Percentiles rank a stretch among this genome's conserved stretches.
These are phyloP conservation scores for Thamnophis sirtalis DNA, from an alignment of 2,113 vertebrate species.

Conservation along the genomic window DNA sequence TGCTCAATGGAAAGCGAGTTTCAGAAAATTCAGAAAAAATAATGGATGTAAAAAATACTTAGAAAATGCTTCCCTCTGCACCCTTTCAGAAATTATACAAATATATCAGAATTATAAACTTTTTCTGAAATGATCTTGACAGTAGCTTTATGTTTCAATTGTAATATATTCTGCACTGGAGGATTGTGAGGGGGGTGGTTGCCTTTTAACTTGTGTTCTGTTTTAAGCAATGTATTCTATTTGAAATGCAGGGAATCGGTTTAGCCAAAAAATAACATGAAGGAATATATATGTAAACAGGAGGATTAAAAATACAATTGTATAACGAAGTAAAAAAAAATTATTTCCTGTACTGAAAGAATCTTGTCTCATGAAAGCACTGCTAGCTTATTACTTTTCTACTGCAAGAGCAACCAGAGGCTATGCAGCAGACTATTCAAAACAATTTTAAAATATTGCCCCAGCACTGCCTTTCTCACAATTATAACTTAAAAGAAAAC, in stretches of 20 bases:
- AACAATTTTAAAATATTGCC: background rate
- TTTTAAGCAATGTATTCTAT: constrained; percentile 57
- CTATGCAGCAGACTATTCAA: background rate
- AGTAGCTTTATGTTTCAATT: constrained; percentile 44
- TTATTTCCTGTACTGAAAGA: background rate
- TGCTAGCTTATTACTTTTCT: background rate
- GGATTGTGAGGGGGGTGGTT: constrained; percentile 54
- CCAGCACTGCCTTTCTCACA: background rate
- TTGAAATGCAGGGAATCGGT: constrained; percentile 62
- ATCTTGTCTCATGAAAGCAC: constrained; percentile 7
- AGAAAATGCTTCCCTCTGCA: constrained; percentile 10
- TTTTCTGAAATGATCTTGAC: constrained; percentile 51
- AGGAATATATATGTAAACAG: constrained; percentile 59
- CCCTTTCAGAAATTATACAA: constrained; percentile 31
- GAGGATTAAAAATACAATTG: constrained; percentile 61
- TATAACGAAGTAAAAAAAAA: constrained; percentile 9
- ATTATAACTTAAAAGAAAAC: background rate
- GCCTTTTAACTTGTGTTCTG: constrained; percentile 53
- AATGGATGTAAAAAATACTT: constrained; percentile 4
- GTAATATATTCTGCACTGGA: constrained; percentile 55
- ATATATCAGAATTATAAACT: constrained; percentile 14
- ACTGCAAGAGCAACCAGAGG: rapidly evolving
- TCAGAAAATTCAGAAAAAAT: background rate
- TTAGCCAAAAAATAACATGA: constrained; percentile 55
- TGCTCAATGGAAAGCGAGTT: background rate